Evolutionary conservation across 37 sponge, comb jelly and placozoan species (phyloP).

Genomic region (Halichondria panicea): DNA sequence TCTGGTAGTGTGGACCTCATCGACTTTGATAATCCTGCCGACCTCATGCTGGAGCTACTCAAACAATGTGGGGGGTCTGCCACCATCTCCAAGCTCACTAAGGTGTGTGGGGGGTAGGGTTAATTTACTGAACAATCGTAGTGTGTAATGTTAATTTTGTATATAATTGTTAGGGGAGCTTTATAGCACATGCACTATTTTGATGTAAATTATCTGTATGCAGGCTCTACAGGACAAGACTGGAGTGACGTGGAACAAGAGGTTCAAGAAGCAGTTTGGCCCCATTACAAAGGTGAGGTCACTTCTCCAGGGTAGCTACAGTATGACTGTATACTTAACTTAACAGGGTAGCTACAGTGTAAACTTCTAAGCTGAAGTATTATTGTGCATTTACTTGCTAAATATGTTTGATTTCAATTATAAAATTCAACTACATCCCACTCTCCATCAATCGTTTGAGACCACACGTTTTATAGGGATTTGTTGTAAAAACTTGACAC

Average conservation of each 20-base stretch:
- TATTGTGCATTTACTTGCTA: too few relatives aligned
- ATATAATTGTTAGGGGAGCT: neutral
- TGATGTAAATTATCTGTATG: neutral
- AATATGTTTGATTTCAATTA: too few relatives aligned
- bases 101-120: too few relatives aligned
- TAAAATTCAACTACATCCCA: too few relatives aligned
- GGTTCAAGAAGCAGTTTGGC: constrained; percentile 82
- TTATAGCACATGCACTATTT: neutral
- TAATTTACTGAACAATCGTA: neutral
- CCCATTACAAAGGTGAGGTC: constrained; percentile 59
- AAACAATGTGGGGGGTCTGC: constrained; percentile 53
- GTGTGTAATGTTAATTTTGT: neutral
- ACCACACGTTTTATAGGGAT: too few relatives aligned
- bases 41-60: constrained; percentile 56
- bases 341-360: too few relatives aligned
- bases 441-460: too few relatives aligned
- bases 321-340: too few relatives aligned
- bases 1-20: constrained; percentile 63
- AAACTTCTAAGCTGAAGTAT: too few relatives aligned
- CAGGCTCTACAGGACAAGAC: constrained; percentile 76
- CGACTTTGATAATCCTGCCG: constrained; percentile 69
- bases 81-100: constrained; percentile 57
- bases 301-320: neutral
- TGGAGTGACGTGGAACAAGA: constrained; percentile 90
- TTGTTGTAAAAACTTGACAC: too few relatives aligned